Evolutionary conservation across 2,113 vertebrate species (phyloP).

Genomic region (Ondatra zibethicus): DNA sequence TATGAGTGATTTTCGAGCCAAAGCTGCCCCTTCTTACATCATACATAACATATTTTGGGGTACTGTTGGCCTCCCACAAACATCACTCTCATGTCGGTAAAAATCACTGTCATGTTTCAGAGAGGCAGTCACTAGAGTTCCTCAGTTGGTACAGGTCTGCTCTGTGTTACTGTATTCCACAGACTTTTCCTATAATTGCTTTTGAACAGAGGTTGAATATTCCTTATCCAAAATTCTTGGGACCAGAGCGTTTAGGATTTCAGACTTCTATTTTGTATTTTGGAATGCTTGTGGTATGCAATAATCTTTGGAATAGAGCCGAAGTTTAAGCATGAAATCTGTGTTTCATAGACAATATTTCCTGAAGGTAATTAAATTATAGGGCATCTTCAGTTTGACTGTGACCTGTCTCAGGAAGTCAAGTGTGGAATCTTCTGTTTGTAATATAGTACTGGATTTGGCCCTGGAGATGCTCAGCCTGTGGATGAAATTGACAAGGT

Average conservation of each 20-base stretch:
- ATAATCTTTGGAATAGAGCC: neutral
- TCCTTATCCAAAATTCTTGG: neutral
- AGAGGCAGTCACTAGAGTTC: neutral
- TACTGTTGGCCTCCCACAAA: neutral
- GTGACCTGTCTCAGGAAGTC: neutral
- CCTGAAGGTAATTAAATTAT: neutral
- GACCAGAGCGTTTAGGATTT: neutral
- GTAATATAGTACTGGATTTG: neutral
- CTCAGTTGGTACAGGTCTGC: neutral
- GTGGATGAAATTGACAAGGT: neutral
- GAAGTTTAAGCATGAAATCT: neutral
- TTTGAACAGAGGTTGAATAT: neutral
- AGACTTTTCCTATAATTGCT: neutral
- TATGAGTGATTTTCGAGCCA: neutral
- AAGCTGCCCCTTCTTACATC: slow-evolving; percentile 17
- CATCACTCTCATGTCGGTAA: neutral
- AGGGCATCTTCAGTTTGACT: neutral
- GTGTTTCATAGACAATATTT: neutral
- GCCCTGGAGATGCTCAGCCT: too few species aligned
- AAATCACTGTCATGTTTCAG: neutral
- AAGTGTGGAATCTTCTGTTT: neutral
- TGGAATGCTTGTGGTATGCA: neutral
- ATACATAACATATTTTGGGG: neutral
- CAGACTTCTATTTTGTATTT: neutral
- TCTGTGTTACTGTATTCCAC: neutral